phyloP scores from a whole-genome alignment of 2,797 vertebrate species.

The Pygocentrus nattereri region DNA sequence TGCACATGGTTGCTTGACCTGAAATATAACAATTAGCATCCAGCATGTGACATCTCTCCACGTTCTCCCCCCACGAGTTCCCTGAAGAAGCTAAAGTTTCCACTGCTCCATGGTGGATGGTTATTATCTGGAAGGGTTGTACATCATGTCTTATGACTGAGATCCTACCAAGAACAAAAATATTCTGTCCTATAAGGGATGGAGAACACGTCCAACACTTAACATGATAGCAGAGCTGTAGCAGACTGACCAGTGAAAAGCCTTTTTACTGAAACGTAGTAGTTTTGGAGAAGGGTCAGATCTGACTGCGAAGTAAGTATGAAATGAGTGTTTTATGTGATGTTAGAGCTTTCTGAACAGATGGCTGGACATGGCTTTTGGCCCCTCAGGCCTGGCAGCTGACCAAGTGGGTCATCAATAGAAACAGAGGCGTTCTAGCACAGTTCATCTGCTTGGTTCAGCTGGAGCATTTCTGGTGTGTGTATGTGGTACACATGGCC shows the following conservation, averaged over 20 bases:
- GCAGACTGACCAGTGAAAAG: too few relatives aligned
- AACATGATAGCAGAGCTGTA: neutral
- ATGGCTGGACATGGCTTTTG: slow-evolving; percentile 45
- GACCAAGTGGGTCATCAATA: slow-evolving; percentile 55
- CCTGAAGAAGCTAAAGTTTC: slow-evolving; percentile 3
- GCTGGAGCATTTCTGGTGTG: slow-evolving; percentile 15
- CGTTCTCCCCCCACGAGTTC: neutral
- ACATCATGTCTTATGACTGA: neutral
- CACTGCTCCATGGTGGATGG: neutral
- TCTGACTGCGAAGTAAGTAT: neutral
- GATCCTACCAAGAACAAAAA: neutral
- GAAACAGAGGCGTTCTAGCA: slow-evolving; percentile 42
- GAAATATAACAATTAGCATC: slow-evolving; percentile 90
- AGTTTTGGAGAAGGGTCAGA: neutral
- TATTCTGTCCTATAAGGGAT: neutral
- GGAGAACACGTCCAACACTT: neutral
- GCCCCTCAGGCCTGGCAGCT: slow-evolving; percentile 40
- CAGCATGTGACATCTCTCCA: slow-evolving; percentile 64
- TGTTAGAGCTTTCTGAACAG: slow-evolving; percentile 46
- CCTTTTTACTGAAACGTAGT: too few relatives aligned
- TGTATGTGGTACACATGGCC: slow-evolving; percentile 37
- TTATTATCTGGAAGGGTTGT: neutral
- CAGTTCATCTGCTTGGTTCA: slow-evolving; percentile 57
- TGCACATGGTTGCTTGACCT: slow-evolving; percentile 82
- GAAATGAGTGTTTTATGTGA: slow-evolving; percentile 25